Evolutionary conservation across 2,888 invertebrate species (phyloP).

Genomic region (Nephrotoma guestfalica): DNA sequence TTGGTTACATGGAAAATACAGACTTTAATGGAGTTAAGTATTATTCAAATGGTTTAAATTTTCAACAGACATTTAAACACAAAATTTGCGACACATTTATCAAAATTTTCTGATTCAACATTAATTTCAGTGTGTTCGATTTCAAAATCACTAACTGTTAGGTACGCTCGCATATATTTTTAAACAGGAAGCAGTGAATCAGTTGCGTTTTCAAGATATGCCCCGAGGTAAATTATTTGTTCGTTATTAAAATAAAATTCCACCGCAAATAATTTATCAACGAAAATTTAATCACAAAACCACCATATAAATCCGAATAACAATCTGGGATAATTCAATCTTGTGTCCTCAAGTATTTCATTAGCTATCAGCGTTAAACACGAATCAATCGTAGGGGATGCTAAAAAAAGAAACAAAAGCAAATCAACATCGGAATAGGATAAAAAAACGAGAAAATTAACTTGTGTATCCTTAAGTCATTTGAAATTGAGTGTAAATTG

Average conservation of each 20-base stretch:
- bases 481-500: neutral
- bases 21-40: no score
- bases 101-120: no score
- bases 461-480: neutral
- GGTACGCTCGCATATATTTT: no score
- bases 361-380: neutral
- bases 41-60: no score
- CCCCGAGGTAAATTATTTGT: no score
- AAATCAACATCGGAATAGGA: neutral
- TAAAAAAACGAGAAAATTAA: neutral
- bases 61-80: no score
- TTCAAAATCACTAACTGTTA: no score
- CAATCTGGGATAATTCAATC: neutral
- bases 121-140: no score
- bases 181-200: no score
- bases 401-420: neutral
- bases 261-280: neutral
- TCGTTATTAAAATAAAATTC: neutral
- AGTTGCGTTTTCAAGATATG: no score
- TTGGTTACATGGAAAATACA: no score
- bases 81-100: no score
- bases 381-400: neutral
- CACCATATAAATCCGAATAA: neutral
- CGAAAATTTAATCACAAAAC: neutral
- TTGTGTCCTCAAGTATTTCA: neutral